phyloP scores from a whole-genome alignment of 2,113 vertebrate genomes.

The Hyperoodon ampullatus region DNA sequence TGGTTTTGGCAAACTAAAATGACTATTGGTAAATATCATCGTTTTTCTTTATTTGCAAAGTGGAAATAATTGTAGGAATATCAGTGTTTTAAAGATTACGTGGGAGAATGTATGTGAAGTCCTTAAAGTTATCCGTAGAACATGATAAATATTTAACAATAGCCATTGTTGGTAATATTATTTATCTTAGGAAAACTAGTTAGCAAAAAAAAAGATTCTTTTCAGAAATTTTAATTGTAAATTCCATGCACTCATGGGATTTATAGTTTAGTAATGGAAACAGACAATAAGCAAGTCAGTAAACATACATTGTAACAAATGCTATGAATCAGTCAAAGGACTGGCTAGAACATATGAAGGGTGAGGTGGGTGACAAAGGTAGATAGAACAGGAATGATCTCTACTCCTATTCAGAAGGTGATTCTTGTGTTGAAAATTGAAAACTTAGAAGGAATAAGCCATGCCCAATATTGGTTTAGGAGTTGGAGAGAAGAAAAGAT shows the following conservation, averaged over 20 bases:
- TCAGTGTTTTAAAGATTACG: neutral
- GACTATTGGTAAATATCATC: neutral
- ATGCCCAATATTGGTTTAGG: neutral
- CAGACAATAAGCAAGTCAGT: neutral
- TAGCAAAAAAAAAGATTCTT: neutral
- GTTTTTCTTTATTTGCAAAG: neutral
- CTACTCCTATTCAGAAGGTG: neutral
- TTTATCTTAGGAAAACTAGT: neutral
- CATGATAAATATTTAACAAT: neutral
- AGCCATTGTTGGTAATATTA: neutral
- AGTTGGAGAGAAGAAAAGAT: neutral
- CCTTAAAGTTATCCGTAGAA: neutral
- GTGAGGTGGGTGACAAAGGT: neutral
- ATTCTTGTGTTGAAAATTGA: neutral
- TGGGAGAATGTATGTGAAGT: neutral
- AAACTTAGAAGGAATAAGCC: neutral
- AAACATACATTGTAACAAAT: neutral
- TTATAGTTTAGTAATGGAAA: neutral
- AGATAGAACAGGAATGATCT: neutral
- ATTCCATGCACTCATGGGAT: neutral
- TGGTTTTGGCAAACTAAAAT: conserved; percentile 3
- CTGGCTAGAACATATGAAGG: neutral
- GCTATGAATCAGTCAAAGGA: neutral
- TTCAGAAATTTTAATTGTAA: neutral
- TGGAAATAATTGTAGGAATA: neutral